These are phyloP conservation scores for Cancer borealis DNA, from an alignment of 2,888 invertebrate species.

Conservation along the genomic window DNA sequence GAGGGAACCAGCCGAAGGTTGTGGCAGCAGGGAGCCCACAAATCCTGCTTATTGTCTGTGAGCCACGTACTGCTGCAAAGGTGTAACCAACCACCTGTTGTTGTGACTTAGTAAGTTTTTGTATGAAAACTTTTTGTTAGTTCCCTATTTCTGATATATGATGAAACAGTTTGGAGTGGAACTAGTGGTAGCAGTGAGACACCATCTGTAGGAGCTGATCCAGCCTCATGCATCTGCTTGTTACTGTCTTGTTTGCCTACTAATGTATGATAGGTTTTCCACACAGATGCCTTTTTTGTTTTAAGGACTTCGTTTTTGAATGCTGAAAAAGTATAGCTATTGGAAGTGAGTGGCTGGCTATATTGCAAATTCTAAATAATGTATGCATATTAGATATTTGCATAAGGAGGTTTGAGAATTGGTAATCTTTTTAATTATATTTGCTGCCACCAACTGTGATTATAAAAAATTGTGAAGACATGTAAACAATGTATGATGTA, in stretches of 20 bases:
- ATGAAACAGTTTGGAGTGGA: slow-evolving; percentile 72
- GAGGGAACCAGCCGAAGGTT: slow-evolving; percentile 11
- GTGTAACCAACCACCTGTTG: slow-evolving; percentile 72
- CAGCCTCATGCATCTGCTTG: slow-evolving; percentile 75
- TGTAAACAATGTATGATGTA: slow-evolving; percentile 76
- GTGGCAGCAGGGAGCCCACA: slow-evolving; percentile 52
- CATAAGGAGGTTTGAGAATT: slow-evolving; percentile 60
- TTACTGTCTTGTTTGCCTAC: slow-evolving; percentile 76
- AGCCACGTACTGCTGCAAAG: slow-evolving; percentile 70
- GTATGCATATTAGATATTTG: slow-evolving; percentile 63
- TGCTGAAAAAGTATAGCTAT: slow-evolving; percentile 54
- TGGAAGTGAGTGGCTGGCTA: slow-evolving; percentile 55
- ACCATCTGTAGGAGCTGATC: slow-evolving; percentile 73
- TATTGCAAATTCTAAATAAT: slow-evolving; percentile 64
- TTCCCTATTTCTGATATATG: slow-evolving; percentile 70
- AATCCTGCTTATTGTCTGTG: slow-evolving; percentile 72
- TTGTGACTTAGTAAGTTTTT: slow-evolving; percentile 72
- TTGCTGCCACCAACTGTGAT: slow-evolving; percentile 74
- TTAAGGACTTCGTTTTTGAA: slow-evolving; percentile 73
- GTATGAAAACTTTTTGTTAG: slow-evolving; percentile 70
- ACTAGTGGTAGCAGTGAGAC: slow-evolving; percentile 69
- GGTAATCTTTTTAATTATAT: slow-evolving; percentile 60
- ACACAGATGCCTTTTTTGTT: slow-evolving; percentile 76
- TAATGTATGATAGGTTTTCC: slow-evolving; percentile 76
- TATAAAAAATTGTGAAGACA: slow-evolving; percentile 73